Evolutionary conservation across 2,113 vertebrate species (phyloP).

Genomic region (Oophaga pumilio): DNA sequence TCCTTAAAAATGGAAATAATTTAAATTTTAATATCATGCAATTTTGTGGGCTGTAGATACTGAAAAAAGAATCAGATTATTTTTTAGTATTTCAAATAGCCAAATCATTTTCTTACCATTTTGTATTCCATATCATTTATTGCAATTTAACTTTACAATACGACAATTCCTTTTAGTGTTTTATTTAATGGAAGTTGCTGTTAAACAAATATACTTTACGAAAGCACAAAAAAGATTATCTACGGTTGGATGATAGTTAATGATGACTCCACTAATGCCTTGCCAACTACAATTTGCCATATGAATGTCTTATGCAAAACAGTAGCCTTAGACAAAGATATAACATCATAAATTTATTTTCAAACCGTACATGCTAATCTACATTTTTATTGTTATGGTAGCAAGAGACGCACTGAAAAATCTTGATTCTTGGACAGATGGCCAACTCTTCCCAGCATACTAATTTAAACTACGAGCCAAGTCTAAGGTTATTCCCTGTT

Average conservation of each 20-base stretch:
- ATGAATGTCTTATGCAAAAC: conserved; percentile 66
- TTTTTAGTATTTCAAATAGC: not conserved
- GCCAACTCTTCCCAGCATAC: conserved; percentile 61
- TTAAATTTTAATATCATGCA: conserved; percentile 8
- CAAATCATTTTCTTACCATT: conserved; percentile 24
- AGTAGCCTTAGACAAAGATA: conserved; percentile 61
- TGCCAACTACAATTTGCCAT: conserved; percentile 61
- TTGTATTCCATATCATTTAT: conserved; percentile 30
- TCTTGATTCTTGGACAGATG: conserved; percentile 60
- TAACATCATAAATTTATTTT: conserved; percentile 64
- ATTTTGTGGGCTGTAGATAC: not conserved
- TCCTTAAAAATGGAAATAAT: not conserved
- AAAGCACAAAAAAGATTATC: conserved; percentile 62
- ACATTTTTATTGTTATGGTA: conserved; percentile 64
- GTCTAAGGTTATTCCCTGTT: conserved; percentile 62
- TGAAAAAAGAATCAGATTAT: not conserved
- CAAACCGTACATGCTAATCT: conserved; percentile 59
- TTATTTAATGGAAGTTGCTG: conserved; percentile 56
- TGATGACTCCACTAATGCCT: conserved; percentile 60
- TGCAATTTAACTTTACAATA: conserved; percentile 59
- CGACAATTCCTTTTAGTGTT: conserved; percentile 58
- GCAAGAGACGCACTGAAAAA: conserved; percentile 63
- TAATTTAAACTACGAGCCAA: conserved; percentile 64
- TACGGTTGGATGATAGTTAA: conserved; percentile 61
- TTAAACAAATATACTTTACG: conserved; percentile 60